Conservation (phyloP, 1,140 invertebrate genomes). For the Zelostemma sp. region DNA sequence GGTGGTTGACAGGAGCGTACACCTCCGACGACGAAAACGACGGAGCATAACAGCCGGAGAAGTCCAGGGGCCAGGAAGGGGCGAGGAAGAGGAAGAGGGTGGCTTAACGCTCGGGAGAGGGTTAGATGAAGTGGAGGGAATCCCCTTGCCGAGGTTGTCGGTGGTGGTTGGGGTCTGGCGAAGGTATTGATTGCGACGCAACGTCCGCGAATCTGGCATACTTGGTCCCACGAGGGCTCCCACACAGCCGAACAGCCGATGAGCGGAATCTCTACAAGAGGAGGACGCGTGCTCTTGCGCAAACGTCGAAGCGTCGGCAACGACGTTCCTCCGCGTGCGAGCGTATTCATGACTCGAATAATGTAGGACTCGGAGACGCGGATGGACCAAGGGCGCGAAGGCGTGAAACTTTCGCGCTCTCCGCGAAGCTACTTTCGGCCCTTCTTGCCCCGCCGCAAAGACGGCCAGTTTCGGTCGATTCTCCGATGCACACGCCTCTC, state of each 20-base stretch:
- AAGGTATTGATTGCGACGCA: constrained; percentile 68
- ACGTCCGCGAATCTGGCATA: constrained; percentile 61
- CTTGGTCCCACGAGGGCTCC: constrained; percentile 42
- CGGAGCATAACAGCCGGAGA: too few relatives aligned
- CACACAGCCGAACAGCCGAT: constrained; percentile 26
- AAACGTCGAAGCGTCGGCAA: constrained; percentile 11
- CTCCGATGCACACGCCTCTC: constrained; percentile 33
- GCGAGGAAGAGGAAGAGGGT: constrained; percentile 37
- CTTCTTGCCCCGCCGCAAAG: constrained; percentile 15
- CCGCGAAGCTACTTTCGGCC: constrained; percentile 12
- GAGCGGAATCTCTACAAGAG: constrained; percentile 7
- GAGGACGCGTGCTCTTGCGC: constrained; percentile 39
- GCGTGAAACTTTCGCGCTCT: constrained; percentile 16
- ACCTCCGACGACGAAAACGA: too few relatives aligned
- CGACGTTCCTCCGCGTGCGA: too few relatives aligned
- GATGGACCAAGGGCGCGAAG: constrained; percentile 28
- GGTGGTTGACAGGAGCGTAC: constrained; percentile 39
- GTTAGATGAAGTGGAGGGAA: constrained; percentile 50
- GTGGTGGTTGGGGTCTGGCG: constrained; percentile 53
- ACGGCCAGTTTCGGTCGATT: constrained; percentile 17
- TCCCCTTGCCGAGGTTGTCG: constrained; percentile 53
- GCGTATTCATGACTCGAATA: too few relatives aligned
- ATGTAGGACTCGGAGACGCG: too few relatives aligned
- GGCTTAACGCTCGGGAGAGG: constrained; percentile 19
- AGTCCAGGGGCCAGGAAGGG: too few relatives aligned